Conservation (phyloP, 92 coral and sea anemone genomes). For the Epizoanthus ramosus region DNA sequence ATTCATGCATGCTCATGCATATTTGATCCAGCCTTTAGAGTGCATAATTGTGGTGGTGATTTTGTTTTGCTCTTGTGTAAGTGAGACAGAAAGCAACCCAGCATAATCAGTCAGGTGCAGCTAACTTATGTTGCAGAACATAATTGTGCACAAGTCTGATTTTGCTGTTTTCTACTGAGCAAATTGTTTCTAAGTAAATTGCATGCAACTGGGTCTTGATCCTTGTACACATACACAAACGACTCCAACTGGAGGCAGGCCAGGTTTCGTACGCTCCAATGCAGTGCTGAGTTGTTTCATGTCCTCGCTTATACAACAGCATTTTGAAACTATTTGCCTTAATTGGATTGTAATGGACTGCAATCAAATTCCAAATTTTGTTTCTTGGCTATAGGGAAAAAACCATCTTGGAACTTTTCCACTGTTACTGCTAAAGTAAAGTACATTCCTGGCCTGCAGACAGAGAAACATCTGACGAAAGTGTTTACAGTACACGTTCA, state of each 20-base stretch:
- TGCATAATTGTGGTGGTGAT: background rate
- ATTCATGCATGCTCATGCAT: too few species aligned
- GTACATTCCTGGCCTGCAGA: slow-evolving; percentile 94
- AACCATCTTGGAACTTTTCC: slow-evolving; percentile 82
- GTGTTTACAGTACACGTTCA: slow-evolving; percentile 82
- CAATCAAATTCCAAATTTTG: slow-evolving; percentile 62
- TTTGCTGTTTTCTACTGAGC: background rate
- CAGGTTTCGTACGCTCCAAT: slow-evolving; percentile 58
- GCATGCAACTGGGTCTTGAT: background rate
- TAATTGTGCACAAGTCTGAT: background rate
- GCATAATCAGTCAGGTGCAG: slow-evolving; percentile 11
- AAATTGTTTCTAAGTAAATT: background rate
- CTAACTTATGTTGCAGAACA: slow-evolving; percentile 7
- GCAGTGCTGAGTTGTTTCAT: slow-evolving; percentile 47
- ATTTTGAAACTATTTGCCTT: slow-evolving; percentile 44
- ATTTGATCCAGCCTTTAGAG: background rate
- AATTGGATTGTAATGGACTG: slow-evolving; percentile 37
- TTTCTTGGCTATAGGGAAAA: slow-evolving; percentile 76
- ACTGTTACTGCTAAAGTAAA: slow-evolving; percentile 62
- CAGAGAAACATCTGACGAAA: slow-evolving; percentile 75
- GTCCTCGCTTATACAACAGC: slow-evolving; percentile 86
- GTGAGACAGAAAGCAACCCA: slow-evolving; percentile 81
- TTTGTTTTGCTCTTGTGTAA: slow-evolving; percentile 67
- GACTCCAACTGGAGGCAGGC: slow-evolving; percentile 64
- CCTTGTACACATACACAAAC: slow-evolving; percentile 42